Percentiles rank a stretch among this genome's conserved stretches.
These are phyloP conservation scores for Vanessa tameamea DNA, from an alignment of 1,140 invertebrate genomes.

Conservation along the genomic window DNA sequence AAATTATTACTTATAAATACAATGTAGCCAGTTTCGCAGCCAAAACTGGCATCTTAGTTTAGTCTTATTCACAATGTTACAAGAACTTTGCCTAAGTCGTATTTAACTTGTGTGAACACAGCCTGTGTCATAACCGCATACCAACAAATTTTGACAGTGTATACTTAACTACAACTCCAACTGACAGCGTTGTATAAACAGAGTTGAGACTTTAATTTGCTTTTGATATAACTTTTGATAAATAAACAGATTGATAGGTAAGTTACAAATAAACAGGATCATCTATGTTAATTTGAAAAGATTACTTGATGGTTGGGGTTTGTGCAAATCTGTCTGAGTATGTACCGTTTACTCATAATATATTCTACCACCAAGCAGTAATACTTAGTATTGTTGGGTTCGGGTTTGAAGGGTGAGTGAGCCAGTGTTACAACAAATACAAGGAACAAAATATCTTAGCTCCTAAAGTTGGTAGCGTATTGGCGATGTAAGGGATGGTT, in stretches of 20 bases:
- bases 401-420: no score
- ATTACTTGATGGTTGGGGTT: no score
- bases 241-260: no score
- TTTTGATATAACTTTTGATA: not conserved
- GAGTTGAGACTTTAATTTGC: not conserved
- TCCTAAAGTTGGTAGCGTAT: no score
- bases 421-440: not conserved
- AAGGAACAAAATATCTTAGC: not conserved
- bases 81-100: constrained; percentile 72
- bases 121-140: constrained; percentile 70
- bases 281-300: no score
- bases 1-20: constrained; percentile 27
- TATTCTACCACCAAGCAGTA: no score
- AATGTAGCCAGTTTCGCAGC: constrained; percentile 52
- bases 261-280: no score
- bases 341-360: no score
- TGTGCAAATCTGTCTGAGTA: no score
- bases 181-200: constrained; percentile 38
- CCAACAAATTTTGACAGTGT: constrained; percentile 76
- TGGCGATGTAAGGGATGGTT: no score
- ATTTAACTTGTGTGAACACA: constrained; percentile 74
- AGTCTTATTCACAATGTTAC: constrained; percentile 65
- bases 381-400: no score
- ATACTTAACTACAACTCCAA: constrained; percentile 61
- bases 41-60: constrained; percentile 67